These are phyloP conservation scores for Rhinoderma darwinii DNA, from an alignment of 2,113 vertebrate species.

Conservation along the genomic window DNA sequence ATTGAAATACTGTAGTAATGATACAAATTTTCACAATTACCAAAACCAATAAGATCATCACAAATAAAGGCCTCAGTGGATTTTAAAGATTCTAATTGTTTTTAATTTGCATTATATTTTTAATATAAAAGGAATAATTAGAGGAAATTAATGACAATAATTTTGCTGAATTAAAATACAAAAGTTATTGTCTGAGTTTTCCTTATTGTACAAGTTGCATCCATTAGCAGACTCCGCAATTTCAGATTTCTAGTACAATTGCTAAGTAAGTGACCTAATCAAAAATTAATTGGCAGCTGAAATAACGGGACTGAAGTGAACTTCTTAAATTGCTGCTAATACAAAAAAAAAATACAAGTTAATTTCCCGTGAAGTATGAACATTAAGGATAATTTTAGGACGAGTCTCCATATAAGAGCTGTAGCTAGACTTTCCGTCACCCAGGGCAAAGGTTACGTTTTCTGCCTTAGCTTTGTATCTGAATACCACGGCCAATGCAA, in stretches of 20 bases:
- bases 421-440: too few species aligned
- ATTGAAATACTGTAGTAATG: slow-evolving; percentile 39
- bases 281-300: slow-evolving; percentile 24
- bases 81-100: slow-evolving; percentile 27
- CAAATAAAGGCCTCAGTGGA: slow-evolving; percentile 35
- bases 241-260: not conserved
- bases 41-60: slow-evolving; percentile 34
- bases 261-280: slow-evolving; percentile 18
- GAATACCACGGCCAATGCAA: too few species aligned
- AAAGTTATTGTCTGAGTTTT: slow-evolving; percentile 19
- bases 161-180: slow-evolving; percentile 26
- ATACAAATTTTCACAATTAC: slow-evolving; percentile 32
- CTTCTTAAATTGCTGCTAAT: slow-evolving; percentile 13
- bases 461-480: too few species aligned
- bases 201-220: slow-evolving; percentile 29
- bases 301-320: slow-evolving; percentile 2
- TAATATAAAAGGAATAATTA: slow-evolving; percentile 41
- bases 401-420: too few species aligned
- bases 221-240: not conserved
- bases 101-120: slow-evolving; percentile 44
- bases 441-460: too few species aligned
- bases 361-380: slow-evolving; percentile 2
- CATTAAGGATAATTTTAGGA: slow-evolving; percentile 24
- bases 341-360: slow-evolving; percentile 21
- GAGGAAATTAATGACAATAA: slow-evolving; percentile 43